Evolutionary conservation across 2,888 invertebrate genomes (phyloP).

Genomic region (Pandemis cinnamomeana): DNA sequence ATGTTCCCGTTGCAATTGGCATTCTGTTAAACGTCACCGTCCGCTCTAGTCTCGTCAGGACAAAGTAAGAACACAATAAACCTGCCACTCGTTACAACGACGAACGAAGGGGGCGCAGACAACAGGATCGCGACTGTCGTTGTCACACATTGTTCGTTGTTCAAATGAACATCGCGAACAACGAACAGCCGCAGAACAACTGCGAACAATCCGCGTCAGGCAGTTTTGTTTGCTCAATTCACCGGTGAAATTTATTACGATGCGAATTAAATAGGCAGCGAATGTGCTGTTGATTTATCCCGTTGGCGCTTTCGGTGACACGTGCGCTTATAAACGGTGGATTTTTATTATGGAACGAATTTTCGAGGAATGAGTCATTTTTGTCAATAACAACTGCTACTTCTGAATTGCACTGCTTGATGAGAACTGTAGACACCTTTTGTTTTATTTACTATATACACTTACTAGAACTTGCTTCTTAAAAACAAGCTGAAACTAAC

Average conservation of each 20-base stretch:
- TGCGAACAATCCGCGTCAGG: conserved; percentile 34
- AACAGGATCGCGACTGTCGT: conserved; percentile 41
- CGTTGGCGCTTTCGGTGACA: conserved; percentile 7
- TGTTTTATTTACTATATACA: too few species aligned
- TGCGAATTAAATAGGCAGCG: conserved; percentile 29
- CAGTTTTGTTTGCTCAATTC: conserved; percentile 33
- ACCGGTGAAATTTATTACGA: conserved; percentile 29
- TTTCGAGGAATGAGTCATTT: background rate
- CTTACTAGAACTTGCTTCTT: too few species aligned
- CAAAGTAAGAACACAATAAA: conserved; percentile 38
- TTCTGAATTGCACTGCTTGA: background rate
- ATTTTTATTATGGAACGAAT: background rate
- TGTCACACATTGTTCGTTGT: conserved; percentile 40
- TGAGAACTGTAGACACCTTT: too few species aligned
- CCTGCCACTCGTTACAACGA: conserved; percentile 39
- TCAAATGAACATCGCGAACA: conserved; percentile 38
- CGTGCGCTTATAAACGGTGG: background rate
- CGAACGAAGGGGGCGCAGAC: conserved; percentile 38
- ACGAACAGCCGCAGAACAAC: conserved; percentile 27
- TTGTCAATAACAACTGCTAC: background rate
- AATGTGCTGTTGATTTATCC: conserved; percentile 27
- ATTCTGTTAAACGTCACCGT: conserved; percentile 38
- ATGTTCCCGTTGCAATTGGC: conserved; percentile 31
- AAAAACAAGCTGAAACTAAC: too few species aligned
- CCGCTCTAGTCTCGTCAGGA: conserved; percentile 25